phyloP scores from a whole-genome alignment of 2,888 invertebrate genomes.

The Drosophila barbarae region DNA sequence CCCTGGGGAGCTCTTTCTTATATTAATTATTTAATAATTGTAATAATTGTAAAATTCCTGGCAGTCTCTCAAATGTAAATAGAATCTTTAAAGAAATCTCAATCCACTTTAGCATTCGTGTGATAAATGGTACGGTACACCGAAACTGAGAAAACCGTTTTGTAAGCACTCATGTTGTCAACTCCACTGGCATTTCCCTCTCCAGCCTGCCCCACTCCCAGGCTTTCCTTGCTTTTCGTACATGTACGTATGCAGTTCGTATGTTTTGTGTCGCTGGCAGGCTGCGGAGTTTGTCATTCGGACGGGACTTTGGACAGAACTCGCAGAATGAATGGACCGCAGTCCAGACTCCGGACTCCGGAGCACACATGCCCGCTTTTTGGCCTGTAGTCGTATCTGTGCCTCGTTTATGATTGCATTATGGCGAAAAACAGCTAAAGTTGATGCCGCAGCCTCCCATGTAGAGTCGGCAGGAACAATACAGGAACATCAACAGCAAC shows the following conservation, averaged over 20 bases:
- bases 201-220: background rate
- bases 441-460: constrained; percentile 18
- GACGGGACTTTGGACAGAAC: constrained; percentile 15
- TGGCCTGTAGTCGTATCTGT: constrained; percentile 13
- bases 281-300: constrained; percentile 38
- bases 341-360: constrained; percentile 2
- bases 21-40: background rate
- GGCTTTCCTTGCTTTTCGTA: background rate
- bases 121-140: background rate
- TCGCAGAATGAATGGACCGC: constrained; percentile 30
- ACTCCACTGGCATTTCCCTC: constrained; percentile 16
- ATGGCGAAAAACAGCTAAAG: constrained; percentile 39
- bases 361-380: background rate
- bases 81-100: background rate
- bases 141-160: constrained; percentile 27
- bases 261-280: constrained; percentile 35
- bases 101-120: background rate
- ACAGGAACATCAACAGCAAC: constrained; percentile 29
- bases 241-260: constrained; percentile 2
- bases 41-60: background rate
- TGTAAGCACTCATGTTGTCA: constrained; percentile 36
- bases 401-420: constrained; percentile 43
- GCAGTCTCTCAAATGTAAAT: background rate
- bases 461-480: constrained; percentile 16
- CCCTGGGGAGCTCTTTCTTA: background rate